These are phyloP conservation scores for Cetoscarus ocellatus DNA, from an alignment of 2,797 vertebrate species.

Conservation along the genomic window DNA sequence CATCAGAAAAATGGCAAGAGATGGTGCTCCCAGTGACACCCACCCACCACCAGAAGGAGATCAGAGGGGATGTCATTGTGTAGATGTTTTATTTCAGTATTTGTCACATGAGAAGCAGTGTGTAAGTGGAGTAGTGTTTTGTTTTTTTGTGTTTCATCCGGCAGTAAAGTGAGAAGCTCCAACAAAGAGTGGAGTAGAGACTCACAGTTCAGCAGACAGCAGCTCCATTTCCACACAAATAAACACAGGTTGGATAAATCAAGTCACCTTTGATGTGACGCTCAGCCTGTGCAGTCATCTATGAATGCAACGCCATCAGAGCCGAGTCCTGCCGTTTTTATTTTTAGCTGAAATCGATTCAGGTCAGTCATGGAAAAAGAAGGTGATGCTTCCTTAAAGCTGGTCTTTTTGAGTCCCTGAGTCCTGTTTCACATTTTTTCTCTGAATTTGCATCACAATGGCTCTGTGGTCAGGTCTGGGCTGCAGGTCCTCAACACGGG, in stretches of 20 bases:
- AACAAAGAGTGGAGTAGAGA: conserved; percentile 13
- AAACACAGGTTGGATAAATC: conserved; percentile 51
- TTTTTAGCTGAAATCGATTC: conserved; percentile 64
- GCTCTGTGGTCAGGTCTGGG: background rate
- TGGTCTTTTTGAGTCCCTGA: conserved; percentile 19
- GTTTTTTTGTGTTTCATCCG: conserved; percentile 13
- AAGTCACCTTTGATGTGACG: conserved; percentile 48
- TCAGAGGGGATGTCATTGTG: too few relatives aligned
- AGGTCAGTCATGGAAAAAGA: conserved; percentile 56
- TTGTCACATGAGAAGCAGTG: conserved; percentile 17
- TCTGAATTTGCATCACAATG: conserved; percentile 13
- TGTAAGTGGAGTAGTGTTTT: conserved; percentile 14
- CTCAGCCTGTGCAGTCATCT: conserved; percentile 41
- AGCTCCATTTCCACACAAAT: conserved; percentile 60
- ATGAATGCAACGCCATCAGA: conserved; percentile 38
- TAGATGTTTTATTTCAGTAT: conserved; percentile 3
- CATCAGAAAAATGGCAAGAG: too few relatives aligned
- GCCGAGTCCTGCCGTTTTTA: conserved; percentile 46
- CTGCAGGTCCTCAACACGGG: conserved; percentile 12
- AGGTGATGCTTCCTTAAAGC: conserved; percentile 47
- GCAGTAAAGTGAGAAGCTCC: conserved; percentile 23
- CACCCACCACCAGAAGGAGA: too few relatives aligned
- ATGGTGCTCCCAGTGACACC: too few relatives aligned
- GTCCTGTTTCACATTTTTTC: conserved; percentile 15
- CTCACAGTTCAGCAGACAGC: conserved; percentile 32